Conservation (phyloP, 2,113 vertebrate genomes). For the Sander lucioperca region DNA sequence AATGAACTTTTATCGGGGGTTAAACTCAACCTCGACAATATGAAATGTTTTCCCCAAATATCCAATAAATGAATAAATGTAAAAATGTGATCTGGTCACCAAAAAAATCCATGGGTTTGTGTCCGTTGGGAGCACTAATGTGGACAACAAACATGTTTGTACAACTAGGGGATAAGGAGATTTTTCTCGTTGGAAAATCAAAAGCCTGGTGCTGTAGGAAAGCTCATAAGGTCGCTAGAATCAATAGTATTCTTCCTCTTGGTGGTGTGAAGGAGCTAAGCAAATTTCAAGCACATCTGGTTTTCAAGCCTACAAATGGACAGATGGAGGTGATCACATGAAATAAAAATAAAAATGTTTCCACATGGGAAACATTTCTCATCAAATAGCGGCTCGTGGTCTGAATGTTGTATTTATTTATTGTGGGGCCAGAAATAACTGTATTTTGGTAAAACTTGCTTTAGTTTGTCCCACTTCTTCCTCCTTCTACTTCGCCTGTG, state of each 20-base stretch:
- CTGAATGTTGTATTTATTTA: not conserved
- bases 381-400: not conserved
- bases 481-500: slow-evolving; percentile 9
- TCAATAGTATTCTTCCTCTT: not conserved
- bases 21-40: not conserved
- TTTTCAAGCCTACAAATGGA: not conserved
- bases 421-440: not conserved
- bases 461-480: not conserved
- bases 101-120: not conserved
- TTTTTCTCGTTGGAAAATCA: slow-evolving; percentile 15
- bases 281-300: slow-evolving; percentile 24
- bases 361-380: not conserved
- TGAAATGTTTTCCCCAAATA: not conserved
- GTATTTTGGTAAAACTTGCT: slow-evolving; percentile 12
- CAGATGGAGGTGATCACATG: slow-evolving; percentile 9
- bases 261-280: not conserved
- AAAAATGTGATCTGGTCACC: not conserved
- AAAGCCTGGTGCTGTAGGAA: not conserved
- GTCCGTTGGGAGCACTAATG: not conserved
- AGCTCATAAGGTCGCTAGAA: rapidly evolving
- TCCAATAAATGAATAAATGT: not conserved
- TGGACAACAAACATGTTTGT: not conserved
- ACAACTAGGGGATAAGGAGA: not conserved
- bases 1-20: not conserved
- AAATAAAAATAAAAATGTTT: slow-evolving; percentile 15